Conservation (phyloP, 2,888 invertebrate species). For the Xanthia icteritia region DNA sequence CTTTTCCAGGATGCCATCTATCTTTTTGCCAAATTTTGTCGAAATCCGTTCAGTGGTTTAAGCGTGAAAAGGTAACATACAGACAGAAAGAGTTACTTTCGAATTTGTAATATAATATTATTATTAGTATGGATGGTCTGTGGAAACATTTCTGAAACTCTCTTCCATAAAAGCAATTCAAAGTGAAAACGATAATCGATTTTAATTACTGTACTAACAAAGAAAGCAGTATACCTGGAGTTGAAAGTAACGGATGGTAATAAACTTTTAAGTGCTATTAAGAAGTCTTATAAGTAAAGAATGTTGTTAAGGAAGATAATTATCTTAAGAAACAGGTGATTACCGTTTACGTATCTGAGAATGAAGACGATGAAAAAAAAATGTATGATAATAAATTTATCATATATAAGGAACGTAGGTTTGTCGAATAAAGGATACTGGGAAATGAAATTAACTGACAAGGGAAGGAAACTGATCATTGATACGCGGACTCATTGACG, state of each 20-base stretch:
- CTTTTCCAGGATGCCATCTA: too few relatives aligned
- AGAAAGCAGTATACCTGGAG: not conserved
- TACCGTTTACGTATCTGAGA: not conserved
- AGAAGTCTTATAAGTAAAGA: not conserved
- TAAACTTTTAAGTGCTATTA: conserved; percentile 6
- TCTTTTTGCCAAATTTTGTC: too few relatives aligned
- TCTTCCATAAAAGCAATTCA: conserved; percentile 10
- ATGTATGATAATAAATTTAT: too few relatives aligned
- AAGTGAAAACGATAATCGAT: conserved; percentile 30
- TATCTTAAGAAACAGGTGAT: not conserved
- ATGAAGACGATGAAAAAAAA: not conserved
- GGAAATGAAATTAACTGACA: too few relatives aligned
- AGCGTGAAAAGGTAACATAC: too few relatives aligned
- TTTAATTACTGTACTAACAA: conserved; percentile 25
- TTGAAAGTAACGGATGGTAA: not conserved
- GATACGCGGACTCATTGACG: too few relatives aligned
- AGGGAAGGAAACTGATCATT: too few relatives aligned
- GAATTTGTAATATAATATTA: too few relatives aligned
- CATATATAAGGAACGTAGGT: too few relatives aligned
- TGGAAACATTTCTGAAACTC: not conserved
- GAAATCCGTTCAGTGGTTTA: too few relatives aligned
- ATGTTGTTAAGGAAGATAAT: not conserved
- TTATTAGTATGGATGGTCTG: not conserved
- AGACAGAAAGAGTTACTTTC: too few relatives aligned
- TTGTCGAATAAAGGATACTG: too few relatives aligned